A percentile compares a stretch with the other conserved stretches of the same genome.
Evolutionary conservation across 2,797 vertebrate genomes (phyloP).

Genomic region (Rachycentron canadum): DNA sequence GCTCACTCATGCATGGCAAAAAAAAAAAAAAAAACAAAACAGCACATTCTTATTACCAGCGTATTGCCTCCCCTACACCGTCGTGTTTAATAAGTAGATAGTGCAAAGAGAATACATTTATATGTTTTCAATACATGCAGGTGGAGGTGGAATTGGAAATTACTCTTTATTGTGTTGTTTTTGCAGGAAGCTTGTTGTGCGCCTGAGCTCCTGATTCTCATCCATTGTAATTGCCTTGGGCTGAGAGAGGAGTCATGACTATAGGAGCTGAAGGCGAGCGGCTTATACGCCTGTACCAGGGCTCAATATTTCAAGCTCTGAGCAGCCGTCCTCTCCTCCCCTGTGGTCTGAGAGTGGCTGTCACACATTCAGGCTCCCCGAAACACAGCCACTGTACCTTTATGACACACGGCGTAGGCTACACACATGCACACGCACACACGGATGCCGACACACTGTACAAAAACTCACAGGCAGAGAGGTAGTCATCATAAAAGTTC

Average conservation of each 20-base stretch:
- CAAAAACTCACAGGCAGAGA: conserved; percentile 26
- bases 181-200: conserved; percentile 51
- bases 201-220: conserved; percentile 61
- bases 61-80: conserved; percentile 31
- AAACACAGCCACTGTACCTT: conserved; percentile 58
- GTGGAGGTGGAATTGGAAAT: conserved; percentile 61
- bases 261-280: conserved; percentile 65
- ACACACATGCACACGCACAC: conserved; percentile 24
- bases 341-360: conserved; percentile 72
- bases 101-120: conserved; percentile 57
- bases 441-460: conserved; percentile 23
- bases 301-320: conserved; percentile 78
- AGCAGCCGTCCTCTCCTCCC: conserved; percentile 65
- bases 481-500: conserved; percentile 42
- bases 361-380: conserved; percentile 69
- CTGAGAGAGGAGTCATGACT: conserved; percentile 71
- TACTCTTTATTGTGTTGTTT: conserved; percentile 64
- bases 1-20: conserved; percentile 41
- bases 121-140: conserved; percentile 60
- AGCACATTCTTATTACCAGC: conserved; percentile 43
- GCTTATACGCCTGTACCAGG: conserved; percentile 61
- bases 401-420: conserved; percentile 56
- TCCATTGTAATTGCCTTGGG: conserved; percentile 79
- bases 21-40: not conserved
- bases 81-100: conserved; percentile 63